Evolutionary conservation across 2,888 invertebrate species (phyloP).

Genomic region (Heliconius aoede): DNA sequence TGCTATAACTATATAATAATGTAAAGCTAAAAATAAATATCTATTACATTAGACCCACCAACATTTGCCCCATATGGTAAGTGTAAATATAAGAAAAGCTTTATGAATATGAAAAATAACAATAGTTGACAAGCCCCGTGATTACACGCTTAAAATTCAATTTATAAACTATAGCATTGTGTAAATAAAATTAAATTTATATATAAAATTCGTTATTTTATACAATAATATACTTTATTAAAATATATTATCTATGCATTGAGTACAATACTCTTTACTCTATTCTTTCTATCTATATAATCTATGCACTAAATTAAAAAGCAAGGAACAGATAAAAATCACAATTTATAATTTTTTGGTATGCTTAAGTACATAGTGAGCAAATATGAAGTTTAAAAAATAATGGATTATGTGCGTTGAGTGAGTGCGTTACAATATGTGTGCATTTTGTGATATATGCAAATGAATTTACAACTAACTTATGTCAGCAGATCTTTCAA

Average conservation of each 20-base stretch:
- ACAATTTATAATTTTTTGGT: constrained; percentile 49
- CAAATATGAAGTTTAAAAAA: constrained; percentile 42
- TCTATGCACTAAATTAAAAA: constrained; percentile 19
- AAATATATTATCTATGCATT: constrained; percentile 25
- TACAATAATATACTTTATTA: constrained; percentile 40
- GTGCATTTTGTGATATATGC: constrained; percentile 14
- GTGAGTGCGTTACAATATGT: constrained; percentile 24
- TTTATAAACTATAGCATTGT: constrained; percentile 15
- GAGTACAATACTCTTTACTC: neutral
- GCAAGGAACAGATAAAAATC: constrained; percentile 51
- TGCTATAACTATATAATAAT: neutral
- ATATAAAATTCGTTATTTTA: constrained; percentile 9
- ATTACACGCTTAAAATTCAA: neutral
- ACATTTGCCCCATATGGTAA: neutral
- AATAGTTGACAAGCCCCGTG: constrained; percentile 13
- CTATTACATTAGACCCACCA: neutral
- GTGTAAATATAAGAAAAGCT: constrained; percentile 1
- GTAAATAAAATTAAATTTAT: constrained; percentile 13
- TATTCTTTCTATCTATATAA: neutral
- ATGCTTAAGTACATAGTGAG: constrained; percentile 47
- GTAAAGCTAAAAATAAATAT: neutral
- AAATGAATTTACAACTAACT: neutral
- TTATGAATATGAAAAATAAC: constrained; percentile 15
- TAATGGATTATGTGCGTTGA: constrained; percentile 57
- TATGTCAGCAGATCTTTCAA: constrained; percentile 1